Base-by-base conservation (phyloP, 1,140 invertebrate genomes). In the Lordiphosa clarofinis region DNA sequence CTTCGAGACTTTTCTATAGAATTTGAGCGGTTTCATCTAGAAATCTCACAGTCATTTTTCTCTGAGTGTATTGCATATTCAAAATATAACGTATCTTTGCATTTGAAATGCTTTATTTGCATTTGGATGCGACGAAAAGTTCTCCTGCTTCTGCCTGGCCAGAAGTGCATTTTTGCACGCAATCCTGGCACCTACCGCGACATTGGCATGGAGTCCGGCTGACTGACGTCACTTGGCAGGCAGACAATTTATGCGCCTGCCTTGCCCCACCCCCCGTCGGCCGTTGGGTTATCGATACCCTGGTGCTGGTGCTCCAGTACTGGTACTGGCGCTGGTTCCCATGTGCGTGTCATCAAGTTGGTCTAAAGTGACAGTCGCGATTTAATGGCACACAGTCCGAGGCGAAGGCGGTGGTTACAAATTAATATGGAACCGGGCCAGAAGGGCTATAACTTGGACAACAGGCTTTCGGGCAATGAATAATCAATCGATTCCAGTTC, bases 301-400 rank as follows among this genome's bases (percentile, higher is more conserved):
- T 31, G 28, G 24, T 28, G 24, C 24, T 28, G 24, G 56, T 68
- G 57, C 46, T 36, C 28, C 19, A 12, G 35, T 24, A 38, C 36
- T 37, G 65, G 43, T 46, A 28, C 35, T 46, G 63, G 44, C 31
- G 63, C 38, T 63, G 52, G 52, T 54, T 53, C 52, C 66, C 78
- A 64, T 82, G 82, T 87, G 82, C 82, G 82, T 87, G 82, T 87
- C 82, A 82, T 87, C 82, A 87, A 86, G 76, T 87, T 81, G 82
- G 72, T 86, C 76, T 87, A 87, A 87, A 87, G 82, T 87, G 82
- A 87, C 82, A 87, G 82, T 87, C 82, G 82, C 82, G 82, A 87
- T 87, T 87, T 87, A 87, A 87, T 87, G 82, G 82, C 76, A 56
- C 60, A 43, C 40, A 75, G 56, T 71, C 66, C 64, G 70, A 44